phyloP scores from a whole-genome alignment of 2,888 invertebrate genomes.

The Dynastes tityus region DNA sequence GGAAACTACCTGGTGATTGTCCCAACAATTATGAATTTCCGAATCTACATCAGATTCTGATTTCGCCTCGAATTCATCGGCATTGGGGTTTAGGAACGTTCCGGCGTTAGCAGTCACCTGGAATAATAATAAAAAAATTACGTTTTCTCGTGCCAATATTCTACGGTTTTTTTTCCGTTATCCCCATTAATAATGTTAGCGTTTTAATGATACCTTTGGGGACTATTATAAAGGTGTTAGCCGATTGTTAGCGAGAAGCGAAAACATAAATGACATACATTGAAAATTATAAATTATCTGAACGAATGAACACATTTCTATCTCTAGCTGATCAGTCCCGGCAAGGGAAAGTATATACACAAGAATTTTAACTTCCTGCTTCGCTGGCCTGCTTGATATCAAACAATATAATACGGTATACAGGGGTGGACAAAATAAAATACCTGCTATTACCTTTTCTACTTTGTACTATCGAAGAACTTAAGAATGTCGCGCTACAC shows the following conservation, averaged over 20 bases:
- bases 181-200: neutral
- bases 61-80: constrained; percentile 67
- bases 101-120: constrained; percentile 66
- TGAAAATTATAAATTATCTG: constrained; percentile 56
- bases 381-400: constrained; percentile 59
- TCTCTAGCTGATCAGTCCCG: constrained; percentile 56
- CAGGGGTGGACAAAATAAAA: neutral
- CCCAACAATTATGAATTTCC: constrained; percentile 60
- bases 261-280: constrained; percentile 54
- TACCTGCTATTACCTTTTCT: too few relatives aligned
- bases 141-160: neutral
- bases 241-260: neutral
- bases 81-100: constrained; percentile 65
- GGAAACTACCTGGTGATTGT: constrained; percentile 53
- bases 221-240: too few relatives aligned
- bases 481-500: too few relatives aligned
- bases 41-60: constrained; percentile 61
- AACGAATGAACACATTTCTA: constrained; percentile 59
- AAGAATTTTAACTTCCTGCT: constrained; percentile 61
- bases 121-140: constrained; percentile 52
- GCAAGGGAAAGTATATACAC: constrained; percentile 62
- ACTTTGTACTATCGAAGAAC: too few relatives aligned
- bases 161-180: neutral
- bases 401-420: constrained; percentile 29
- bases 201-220: neutral